Base-by-base conservation (phyloP, 92 coral and sea anemone genomes). In the Porites lobata region DNA sequence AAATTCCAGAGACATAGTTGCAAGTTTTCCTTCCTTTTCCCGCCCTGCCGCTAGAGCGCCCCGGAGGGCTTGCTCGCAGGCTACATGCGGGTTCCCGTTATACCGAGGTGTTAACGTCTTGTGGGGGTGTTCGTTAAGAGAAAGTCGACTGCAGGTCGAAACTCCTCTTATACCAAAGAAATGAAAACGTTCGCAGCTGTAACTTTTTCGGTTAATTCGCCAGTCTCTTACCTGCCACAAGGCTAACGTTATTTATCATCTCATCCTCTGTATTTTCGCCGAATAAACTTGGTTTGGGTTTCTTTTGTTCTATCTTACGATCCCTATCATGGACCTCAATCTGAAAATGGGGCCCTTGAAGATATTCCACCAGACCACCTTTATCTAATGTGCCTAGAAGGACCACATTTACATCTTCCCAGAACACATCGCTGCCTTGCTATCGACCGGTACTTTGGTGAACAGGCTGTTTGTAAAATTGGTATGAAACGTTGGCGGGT, bases 251-350 rank as follows among this genome's bases (percentile, higher is more conserved):
- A 56, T 92, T 97, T 12, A 97, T 95, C 94, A 97, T 93, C 69
- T 97, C 99, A 51, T 97, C 99, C 63, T n/a, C 63, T 97, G 98
- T 94, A 54, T 93, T 88, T 68, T 95, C 98, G 29, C 99, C 99
- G 75, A 97, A 97, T 57, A 97, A 72, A 13, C 94, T 92, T 19
- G 99, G 95, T 71, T 94, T 97, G 26, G 82, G 78, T 85, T 95
- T 97, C 65, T 89, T 93, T 19, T 76, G 86, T 24, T 94, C 96
- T 1, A 79, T 83, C 61, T 94, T 93, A 29, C 94, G 94, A 38
- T 97, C 98, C 62, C 99, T 90, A 78, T 97, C 99, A 68, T 95
- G 99, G 50, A 97, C 94, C 90, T 97, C 99, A 43, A 97, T 81
- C 77, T 94, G 92, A 64, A 97, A 79, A 9, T 91, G 98, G 11